phyloP scores from a whole-genome alignment of 2,113 vertebrate species.

The Halcyon senegalensis region DNA sequence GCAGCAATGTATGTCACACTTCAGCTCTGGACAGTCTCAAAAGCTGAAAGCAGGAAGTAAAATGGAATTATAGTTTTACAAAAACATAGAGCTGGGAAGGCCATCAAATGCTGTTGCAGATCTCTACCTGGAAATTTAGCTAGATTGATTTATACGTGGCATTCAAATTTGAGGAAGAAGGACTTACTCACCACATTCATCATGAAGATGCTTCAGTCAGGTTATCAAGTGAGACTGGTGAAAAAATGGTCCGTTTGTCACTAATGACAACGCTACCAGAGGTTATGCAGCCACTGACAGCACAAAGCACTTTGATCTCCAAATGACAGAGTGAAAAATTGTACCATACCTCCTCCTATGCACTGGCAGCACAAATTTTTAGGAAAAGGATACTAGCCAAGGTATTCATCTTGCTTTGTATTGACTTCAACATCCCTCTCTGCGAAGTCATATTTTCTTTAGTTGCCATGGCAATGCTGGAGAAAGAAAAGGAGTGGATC shows the following conservation, averaged over 20 bases:
- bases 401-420: slow-evolving; percentile 97
- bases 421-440: slow-evolving; percentile 92
- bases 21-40: neutral
- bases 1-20: neutral
- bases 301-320: neutral
- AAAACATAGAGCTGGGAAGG: neutral
- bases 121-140: neutral
- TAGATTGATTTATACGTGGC: neutral
- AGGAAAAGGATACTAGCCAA: slow-evolving; percentile 98
- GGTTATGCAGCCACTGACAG: neutral
- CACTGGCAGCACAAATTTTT: neutral
- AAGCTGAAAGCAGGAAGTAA: neutral
- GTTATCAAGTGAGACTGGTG: neutral
- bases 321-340: neutral
- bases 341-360: neutral
- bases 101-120: neutral
- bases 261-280: neutral
- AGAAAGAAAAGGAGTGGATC: slow-evolving; percentile 32
- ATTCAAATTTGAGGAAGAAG: neutral
- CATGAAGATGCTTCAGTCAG: neutral
- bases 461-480: slow-evolving; percentile 97
- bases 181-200: neutral
- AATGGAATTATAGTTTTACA: neutral
- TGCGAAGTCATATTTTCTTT: slow-evolving; percentile 99
- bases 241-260: neutral